Percentiles rank a stretch among this genome's conserved stretches.
Conservation (phyloP, 2,888 invertebrate genomes). For the Horisme vitalbata region DNA sequence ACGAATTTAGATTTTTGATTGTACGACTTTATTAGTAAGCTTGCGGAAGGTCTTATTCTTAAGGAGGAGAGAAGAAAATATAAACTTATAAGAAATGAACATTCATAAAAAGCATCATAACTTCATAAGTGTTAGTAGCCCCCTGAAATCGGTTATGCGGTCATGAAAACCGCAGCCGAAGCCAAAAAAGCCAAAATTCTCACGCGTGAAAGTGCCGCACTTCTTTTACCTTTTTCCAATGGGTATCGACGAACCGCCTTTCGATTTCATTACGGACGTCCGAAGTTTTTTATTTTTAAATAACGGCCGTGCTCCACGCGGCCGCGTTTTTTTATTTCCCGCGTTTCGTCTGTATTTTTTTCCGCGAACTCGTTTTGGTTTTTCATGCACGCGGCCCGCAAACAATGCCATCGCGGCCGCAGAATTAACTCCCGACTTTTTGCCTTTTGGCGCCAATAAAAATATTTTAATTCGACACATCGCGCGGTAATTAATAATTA, state of each 20-base stretch:
- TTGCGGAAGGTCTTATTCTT: no score
- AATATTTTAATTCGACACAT: constrained; percentile 78
- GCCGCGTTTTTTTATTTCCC: constrained; percentile 67
- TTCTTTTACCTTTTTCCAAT: constrained; percentile 80
- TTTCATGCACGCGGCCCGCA: constrained; percentile 77
- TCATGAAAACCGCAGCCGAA: constrained; percentile 44
- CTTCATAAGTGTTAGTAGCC: constrained; percentile 41
- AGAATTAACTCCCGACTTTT: constrained; percentile 79
- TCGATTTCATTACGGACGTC: constrained; percentile 83
- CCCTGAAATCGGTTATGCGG: constrained; percentile 45
- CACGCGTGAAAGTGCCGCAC: constrained; percentile 77
- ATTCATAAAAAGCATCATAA: no score
- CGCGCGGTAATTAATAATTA: constrained; percentile 80
- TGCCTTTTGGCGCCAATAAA: constrained; percentile 79
- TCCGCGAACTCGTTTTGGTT: constrained; percentile 66
- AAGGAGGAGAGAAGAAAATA: no score
- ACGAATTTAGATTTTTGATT: no score
- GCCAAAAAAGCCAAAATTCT: constrained; percentile 77
- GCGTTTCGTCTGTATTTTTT: constrained; percentile 70
- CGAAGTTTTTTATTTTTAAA: constrained; percentile 80
- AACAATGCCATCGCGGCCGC: constrained; percentile 79
- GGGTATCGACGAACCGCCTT: constrained; percentile 82
- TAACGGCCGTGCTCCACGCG: constrained; percentile 73
- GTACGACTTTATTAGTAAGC: no score
- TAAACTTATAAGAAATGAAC: no score